Percentiles rank a stretch among this genome's conserved stretches.
These are phyloP conservation scores for Melanocharis versteri DNA, from an alignment of 2,113 vertebrate genomes.

Conservation along the genomic window DNA sequence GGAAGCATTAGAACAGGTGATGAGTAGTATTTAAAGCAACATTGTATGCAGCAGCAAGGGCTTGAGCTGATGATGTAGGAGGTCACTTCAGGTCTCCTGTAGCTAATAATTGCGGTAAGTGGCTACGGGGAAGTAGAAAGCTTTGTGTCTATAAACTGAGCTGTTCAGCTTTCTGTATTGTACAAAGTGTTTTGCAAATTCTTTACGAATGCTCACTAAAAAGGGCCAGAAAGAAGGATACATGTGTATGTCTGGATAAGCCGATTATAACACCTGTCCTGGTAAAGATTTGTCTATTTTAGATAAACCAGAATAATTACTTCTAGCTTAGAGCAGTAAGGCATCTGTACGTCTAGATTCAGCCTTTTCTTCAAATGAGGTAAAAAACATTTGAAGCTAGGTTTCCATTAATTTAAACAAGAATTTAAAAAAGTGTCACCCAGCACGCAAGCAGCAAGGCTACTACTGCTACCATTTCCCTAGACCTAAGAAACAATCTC, in stretches of 20 bases:
- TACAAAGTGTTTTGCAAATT: background rate
- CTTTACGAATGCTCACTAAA: background rate
- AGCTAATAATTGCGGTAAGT: background rate
- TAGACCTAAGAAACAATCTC: background rate
- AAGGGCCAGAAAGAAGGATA: background rate
- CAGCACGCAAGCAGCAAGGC: background rate
- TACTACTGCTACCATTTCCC: background rate
- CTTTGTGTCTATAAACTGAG: background rate
- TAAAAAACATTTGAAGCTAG: background rate
- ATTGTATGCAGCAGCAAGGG: background rate
- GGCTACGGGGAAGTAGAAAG: background rate
- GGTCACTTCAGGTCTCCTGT: background rate
- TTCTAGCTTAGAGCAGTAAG: background rate
- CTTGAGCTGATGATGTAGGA: background rate
- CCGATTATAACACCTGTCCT: background rate
- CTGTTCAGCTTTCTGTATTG: background rate
- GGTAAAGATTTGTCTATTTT: background rate
- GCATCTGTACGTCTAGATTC: background rate
- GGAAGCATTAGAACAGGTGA: background rate
- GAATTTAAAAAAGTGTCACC: background rate
- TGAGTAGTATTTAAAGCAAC: background rate
- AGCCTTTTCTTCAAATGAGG: background rate
- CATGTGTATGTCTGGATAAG: background rate
- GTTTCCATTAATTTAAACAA: background rate
- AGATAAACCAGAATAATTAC: background rate